Evolutionary conservation across 2,888 invertebrate species (phyloP), one percentile per base, ranked within the genome.

Genomic region (Psylliodes chrysocephalus): DNA sequence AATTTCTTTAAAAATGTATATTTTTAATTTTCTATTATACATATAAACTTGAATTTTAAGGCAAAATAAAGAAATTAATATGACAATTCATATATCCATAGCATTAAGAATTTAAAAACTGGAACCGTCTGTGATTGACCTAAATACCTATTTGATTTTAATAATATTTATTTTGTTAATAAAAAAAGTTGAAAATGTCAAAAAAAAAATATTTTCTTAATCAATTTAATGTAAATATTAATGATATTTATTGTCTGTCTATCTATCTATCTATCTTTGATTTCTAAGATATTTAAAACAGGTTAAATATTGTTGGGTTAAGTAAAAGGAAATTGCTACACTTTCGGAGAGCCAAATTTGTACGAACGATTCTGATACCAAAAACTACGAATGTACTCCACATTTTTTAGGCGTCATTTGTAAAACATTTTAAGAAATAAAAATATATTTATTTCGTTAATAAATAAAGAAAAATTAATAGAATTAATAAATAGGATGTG

Each of bases 241-340:
- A n/a, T n/a, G n/a, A n/a, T n/a, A n/a, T n/a, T n/a, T n/a, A 12
- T 40, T 28, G 49, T 47, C n/a, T 57, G 40, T 54, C 12, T n/a
- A 44, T 47, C n/a, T 57, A 25, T 54, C 12, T n/a, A 44, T 25
- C 30, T 14, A 19, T 42, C n/a, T 51, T 49, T 28, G 15, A 22
- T 33, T 30, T 17, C 17, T 33, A 33, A 19, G 15, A 46, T 19
- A 33, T 35, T n/a, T 52, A 44, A 55, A 14, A 47, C n/a, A 47
- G 10, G 10, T 19, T 46, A 35, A 17, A 51, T 42, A 47, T 64
- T 65, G 65, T 66, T 66, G 65, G 65, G 62, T 66, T 62, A 30
- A 59, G 62, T 66, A 57, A 66, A 64, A 62, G 62, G 35, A 33
- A 30, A 35, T 18, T 28, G 28, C 19, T 54, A 38, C 25, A 8